Evolutionary conservation across 2,113 vertebrate species (phyloP).

Genomic region (Thymallus thymallus): DNA sequence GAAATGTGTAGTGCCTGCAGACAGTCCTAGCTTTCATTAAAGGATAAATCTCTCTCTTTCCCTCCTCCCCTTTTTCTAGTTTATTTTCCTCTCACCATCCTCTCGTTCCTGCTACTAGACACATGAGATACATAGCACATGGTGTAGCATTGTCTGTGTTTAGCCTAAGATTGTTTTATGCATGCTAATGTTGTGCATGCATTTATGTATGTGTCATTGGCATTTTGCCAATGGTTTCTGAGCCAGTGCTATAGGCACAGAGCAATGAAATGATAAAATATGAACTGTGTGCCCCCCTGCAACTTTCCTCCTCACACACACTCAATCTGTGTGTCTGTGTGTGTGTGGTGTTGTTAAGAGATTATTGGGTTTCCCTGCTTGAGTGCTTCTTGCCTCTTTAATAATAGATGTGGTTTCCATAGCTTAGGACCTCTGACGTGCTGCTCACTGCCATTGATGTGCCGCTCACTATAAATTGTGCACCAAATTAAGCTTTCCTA

Average conservation of each 20-base stretch:
- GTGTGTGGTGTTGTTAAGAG: constrained; percentile 22
- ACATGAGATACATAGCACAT: too few species aligned
- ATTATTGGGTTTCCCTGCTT: constrained; percentile 53
- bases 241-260: not conserved
- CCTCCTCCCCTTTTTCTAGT: not conserved
- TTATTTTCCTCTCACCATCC: too few species aligned
- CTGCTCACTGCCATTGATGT: not conserved
- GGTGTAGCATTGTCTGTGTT: too few species aligned
- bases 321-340: not conserved
- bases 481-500: too few species aligned
- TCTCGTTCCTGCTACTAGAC: too few species aligned
- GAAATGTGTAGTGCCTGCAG: not conserved
- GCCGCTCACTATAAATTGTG: too few species aligned
- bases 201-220: too few species aligned
- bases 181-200: too few species aligned
- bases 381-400: constrained; percentile 54
- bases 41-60: not conserved
- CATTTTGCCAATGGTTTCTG: too few species aligned
- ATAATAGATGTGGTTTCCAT: constrained; percentile 59
- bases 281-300: not conserved
- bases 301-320: not conserved
- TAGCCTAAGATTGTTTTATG: too few species aligned
- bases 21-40: not conserved
- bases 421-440: constrained; percentile 53
- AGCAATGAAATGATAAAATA: not conserved